Base-by-base conservation (phyloP, 1,140 invertebrate species). In the Hypsibius dujardini region DNA sequence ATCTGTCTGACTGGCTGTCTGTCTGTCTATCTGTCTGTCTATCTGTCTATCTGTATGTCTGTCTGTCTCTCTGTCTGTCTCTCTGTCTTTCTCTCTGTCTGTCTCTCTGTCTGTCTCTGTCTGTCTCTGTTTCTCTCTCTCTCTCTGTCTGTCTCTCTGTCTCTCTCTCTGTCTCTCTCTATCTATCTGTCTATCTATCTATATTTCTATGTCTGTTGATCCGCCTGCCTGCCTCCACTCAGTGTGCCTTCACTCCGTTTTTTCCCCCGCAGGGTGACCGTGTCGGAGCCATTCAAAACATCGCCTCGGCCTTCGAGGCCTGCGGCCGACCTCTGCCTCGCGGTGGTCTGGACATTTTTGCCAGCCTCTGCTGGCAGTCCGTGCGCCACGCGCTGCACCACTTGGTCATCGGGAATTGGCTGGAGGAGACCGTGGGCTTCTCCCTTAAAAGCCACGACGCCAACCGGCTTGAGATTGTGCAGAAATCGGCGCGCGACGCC, bases 321-420 rank as follows among this genome's bases (percentile, higher is more conserved):
- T 86, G 90, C 73, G 89, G 88, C 1, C 84, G 88, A 42, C 85
- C 86, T 3, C 81, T 92, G 60, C 87, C 88, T 0, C 82, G 83
- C 0, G 86, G 86, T 1, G 82, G 84, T 28, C 78, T 87, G 46
- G 87, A 88, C 77, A 78, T 86, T 28, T 81, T 84, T 56, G 78
- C 85, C 2, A 82, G 85, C 12, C 84, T 86, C 1, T 75, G 81
- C 1, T 91, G 89, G 89, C 90, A 93, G 74, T 80, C 86, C 15
- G 76, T 92, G 0, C 82, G 91, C 1, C 90, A 93, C 76, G 75
- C 88, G 7, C 80, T 92, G 60, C 89, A 94, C 78, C 84, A 88
- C 60, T 75, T 92, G 1, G 90, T 88, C 77, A 82, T 91, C 46
- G 88, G 87, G 0, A 75, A 70, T 28, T 47, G 14, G 81, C 86